Base-by-base conservation (phyloP, 92 coral and sea anemone genomes). In the Pocillopora meandrina region DNA sequence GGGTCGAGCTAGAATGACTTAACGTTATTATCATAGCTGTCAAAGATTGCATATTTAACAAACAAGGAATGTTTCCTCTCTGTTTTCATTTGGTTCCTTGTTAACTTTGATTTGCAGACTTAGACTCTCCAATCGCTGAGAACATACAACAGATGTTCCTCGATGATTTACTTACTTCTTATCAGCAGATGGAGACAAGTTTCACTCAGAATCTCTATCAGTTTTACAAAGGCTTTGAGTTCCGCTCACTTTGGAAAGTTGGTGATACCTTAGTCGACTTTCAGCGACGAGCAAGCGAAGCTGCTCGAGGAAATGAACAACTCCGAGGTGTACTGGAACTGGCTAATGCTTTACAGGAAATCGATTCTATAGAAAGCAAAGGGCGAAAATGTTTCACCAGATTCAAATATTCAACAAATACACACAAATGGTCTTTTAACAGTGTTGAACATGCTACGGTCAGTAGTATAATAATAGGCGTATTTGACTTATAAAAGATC, bases 181-280 rank as follows among this genome's bases (percentile, higher is more conserved):
- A 82, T 57, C 86, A 82, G 42, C 34, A 67, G 71, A 68, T 82
- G 65, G 80, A 82, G n/a, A 12, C 60, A 2, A 56, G 78, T 31
- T 82, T 82, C 23, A 31, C 86, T 19, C 52, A 72, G 26, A 5
- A 59, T 15, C 59, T 82, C 13, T 82, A 82, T 71, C 57, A 36
- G 69, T 72, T 82, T 5, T 82, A 82, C 77, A 82, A 82, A 20
- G 59, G 86, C 63, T 82, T 67, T 62, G 86, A 82, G 80, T 82
- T 82, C 56, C 86, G 86, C 69, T 56, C 86, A 0, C 71, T 78
- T 0, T 78, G 82, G 82, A 35, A 70, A 13, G 56, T 70, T 6
- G 13, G 2, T 1, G 74, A 70, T 3, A 36, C 35, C 5, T 35
- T 70, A 10, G 9, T 35, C 5, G 5, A 35, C 0, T 70, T 33